These are phyloP conservation scores for Anoura caudifer DNA, from an alignment of 2,113 vertebrate species.

Conservation along the genomic window DNA sequence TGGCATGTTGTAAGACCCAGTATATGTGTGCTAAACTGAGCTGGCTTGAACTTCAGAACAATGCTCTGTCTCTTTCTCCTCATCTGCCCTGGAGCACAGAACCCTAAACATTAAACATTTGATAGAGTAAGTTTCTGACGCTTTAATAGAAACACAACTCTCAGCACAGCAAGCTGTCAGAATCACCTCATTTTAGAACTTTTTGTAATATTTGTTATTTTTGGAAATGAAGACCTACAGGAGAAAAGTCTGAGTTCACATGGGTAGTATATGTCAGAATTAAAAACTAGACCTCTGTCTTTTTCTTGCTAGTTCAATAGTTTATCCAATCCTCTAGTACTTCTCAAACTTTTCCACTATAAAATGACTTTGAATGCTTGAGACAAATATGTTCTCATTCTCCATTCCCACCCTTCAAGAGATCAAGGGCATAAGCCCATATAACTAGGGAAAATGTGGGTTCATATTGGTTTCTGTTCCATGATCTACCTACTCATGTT, in stretches of 20 bases:
- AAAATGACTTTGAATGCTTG: background rate
- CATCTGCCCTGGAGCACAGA: background rate
- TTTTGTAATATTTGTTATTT: background rate
- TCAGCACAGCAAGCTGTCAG: background rate
- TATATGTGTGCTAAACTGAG: background rate
- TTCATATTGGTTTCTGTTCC: background rate
- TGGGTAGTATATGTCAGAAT: background rate
- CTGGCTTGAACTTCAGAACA: background rate
- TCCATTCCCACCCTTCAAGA: no score
- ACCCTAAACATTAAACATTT: background rate
- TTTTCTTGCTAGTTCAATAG: background rate
- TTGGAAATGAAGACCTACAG: background rate
- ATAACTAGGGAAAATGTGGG: background rate
- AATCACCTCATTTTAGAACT: background rate
- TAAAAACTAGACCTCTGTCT: background rate
- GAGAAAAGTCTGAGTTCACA: background rate
- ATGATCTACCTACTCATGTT: background rate
- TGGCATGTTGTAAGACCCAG: background rate
- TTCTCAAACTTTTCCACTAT: background rate
- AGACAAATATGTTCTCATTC: background rate
- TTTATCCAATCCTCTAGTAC: background rate
- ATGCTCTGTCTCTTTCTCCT: background rate
- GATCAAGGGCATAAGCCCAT: background rate
- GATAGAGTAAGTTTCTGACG: background rate
- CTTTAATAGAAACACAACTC: background rate